A percentile compares a stretch with the other conserved stretches of the same genome.
These are phyloP conservation scores for Xenopus borealis DNA, from an alignment of 2,113 vertebrate species.

Conservation along the genomic window DNA sequence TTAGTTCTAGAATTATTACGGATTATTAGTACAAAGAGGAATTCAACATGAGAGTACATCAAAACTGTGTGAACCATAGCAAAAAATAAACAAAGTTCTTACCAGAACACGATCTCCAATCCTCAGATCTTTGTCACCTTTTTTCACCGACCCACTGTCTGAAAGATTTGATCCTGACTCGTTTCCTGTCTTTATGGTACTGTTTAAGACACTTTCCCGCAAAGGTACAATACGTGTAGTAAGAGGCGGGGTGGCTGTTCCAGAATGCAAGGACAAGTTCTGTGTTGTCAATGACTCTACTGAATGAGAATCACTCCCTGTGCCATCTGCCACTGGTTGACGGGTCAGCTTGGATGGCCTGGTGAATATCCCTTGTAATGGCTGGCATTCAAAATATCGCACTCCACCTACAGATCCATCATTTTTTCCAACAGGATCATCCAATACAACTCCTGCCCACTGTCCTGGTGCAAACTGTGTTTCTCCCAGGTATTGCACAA, in stretches of 20 bases:
- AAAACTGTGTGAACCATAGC: no score
- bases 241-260: constrained; percentile 67
- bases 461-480: constrained; percentile 96
- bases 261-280: constrained; percentile 75
- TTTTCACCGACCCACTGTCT: constrained; percentile 94
- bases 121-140: constrained; percentile 87
- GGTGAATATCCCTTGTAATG: constrained; percentile 93
- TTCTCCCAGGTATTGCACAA: constrained; percentile 91
- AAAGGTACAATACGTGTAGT: constrained; percentile 76
- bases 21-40: no score
- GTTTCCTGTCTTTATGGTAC: constrained; percentile 86
- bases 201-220: constrained; percentile 90
- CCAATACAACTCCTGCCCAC: constrained; percentile 95
- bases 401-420: constrained; percentile 93
- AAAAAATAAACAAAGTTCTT: constrained; percentile 55
- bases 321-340: constrained; percentile 71
- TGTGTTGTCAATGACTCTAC: constrained; percentile 80
- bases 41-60: no score
- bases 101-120: constrained; percentile 93
- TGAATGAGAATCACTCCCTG: constrained; percentile 72
- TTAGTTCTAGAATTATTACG: no score
- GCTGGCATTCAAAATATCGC: constrained; percentile 94
- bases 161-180: constrained; percentile 97
- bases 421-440: constrained; percentile 92
- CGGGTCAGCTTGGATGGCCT: constrained; percentile 90